phyloP scores from a whole-genome alignment of 2,888 invertebrate species.

The Pristionchus arcanus region DNA sequence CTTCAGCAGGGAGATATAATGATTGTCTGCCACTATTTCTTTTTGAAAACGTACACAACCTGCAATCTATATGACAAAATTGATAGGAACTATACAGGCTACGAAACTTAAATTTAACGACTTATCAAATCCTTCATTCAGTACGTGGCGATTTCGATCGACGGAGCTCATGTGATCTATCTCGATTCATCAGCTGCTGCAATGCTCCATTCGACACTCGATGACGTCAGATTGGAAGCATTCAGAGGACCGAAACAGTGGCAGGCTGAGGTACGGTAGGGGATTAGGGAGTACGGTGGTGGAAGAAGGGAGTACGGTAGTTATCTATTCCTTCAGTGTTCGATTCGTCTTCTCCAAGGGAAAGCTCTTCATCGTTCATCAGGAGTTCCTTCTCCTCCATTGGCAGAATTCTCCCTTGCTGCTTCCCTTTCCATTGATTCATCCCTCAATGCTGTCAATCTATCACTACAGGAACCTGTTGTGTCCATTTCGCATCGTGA shows the following conservation, averaged over 20 bases:
- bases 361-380: slow-evolving; percentile 43
- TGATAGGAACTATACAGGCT: no score
- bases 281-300: neutral
- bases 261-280: slow-evolving; percentile 53
- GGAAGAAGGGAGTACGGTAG: neutral
- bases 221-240: slow-evolving; percentile 76
- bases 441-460: neutral
- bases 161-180: slow-evolving; percentile 80
- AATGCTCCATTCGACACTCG: slow-evolving; percentile 80
- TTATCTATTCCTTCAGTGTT: neutral
- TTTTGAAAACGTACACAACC: no score
- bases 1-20: no score
- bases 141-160: slow-evolving; percentile 79
- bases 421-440: slow-evolving; percentile 69
- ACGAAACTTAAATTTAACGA: no score
- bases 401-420: slow-evolving; percentile 69
- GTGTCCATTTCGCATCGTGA: slow-evolving; percentile 50
- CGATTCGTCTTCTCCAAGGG: slow-evolving; percentile 43
- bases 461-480: slow-evolving; percentile 25
- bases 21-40: no score
- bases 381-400: slow-evolving; percentile 47
- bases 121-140: slow-evolving; percentile 62
- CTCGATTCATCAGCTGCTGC: slow-evolving; percentile 80
- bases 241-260: slow-evolving; percentile 63
- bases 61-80: no score